Evolutionary conservation across 2,113 vertebrate genomes (phyloP).

Genomic region (Pachycephala philippinensis): DNA sequence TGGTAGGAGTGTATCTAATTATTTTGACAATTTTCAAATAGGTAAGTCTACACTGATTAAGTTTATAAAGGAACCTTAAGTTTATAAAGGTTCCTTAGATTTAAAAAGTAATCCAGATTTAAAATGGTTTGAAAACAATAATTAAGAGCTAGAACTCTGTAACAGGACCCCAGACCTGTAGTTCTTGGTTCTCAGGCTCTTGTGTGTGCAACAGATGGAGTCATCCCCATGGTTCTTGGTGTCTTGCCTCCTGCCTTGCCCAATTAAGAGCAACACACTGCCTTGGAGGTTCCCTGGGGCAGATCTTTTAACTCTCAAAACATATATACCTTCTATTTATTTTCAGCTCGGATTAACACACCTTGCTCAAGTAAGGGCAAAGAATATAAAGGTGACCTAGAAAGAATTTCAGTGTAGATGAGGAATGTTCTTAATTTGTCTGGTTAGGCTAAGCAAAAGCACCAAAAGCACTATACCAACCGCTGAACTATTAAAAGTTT

Average conservation of each 20-base stretch:
- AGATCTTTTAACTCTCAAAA: background rate
- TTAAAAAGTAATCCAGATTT: background rate
- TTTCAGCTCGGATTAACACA: background rate
- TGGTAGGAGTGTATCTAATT: background rate
- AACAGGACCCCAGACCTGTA: background rate
- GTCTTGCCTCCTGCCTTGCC: background rate
- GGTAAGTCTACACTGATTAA: background rate
- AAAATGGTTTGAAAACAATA: background rate
- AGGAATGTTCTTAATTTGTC: background rate
- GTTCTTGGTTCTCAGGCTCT: background rate
- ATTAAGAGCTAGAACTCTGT: background rate
- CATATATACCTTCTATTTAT: background rate
- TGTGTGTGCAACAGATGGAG: background rate
- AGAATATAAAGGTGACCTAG: background rate
- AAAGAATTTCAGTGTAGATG: background rate
- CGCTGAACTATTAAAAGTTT: background rate
- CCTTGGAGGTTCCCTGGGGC: background rate
- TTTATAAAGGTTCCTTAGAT: background rate
- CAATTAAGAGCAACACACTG: background rate
- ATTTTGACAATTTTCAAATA: background rate
- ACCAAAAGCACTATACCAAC: background rate
- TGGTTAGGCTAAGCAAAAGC: background rate
- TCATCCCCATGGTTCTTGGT: background rate
- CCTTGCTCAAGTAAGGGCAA: background rate
- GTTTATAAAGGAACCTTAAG: background rate